Conservation (phyloP, 1,140 invertebrate species). For the Plectrocnemia conspersa region DNA sequence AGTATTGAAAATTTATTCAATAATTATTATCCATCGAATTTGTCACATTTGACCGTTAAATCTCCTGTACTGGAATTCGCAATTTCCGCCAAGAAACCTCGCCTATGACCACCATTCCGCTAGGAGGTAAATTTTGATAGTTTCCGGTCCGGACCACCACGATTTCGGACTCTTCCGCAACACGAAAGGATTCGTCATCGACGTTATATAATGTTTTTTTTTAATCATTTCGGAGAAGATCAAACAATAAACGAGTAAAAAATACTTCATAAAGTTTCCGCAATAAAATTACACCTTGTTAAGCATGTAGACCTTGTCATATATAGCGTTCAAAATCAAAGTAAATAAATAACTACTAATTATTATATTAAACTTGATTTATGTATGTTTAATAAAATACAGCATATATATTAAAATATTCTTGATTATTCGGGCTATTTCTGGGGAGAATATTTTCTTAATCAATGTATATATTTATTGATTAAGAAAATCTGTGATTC, state of each 20-base stretch:
- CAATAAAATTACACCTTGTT: background rate
- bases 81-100: conserved; percentile 21
- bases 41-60: no score
- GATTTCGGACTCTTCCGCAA: conserved; percentile 1
- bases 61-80: conserved; percentile 12
- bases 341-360: no score
- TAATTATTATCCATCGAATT: no score
- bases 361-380: no score
- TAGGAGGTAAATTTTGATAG: conserved; percentile 11
- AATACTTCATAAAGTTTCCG: background rate
- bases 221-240: background rate
- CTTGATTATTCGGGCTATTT: no score
- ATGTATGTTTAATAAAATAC: no score
- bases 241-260: conserved; percentile 6
- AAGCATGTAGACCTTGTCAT: background rate
- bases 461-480: no score
- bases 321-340: no score
- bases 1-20: conserved; percentile 3
- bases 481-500: no score
- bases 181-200: conserved; percentile 12
- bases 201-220: background rate
- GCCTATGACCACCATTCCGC: conserved; percentile 6
- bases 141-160: conserved; percentile 16
- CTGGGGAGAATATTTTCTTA: no score
- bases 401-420: no score